Percentiles rank a stretch among this genome's conserved stretches.
These are phyloP conservation scores for Leiothrix lutea DNA, from an alignment of 2,113 vertebrate genomes.

Conservation along the genomic window DNA sequence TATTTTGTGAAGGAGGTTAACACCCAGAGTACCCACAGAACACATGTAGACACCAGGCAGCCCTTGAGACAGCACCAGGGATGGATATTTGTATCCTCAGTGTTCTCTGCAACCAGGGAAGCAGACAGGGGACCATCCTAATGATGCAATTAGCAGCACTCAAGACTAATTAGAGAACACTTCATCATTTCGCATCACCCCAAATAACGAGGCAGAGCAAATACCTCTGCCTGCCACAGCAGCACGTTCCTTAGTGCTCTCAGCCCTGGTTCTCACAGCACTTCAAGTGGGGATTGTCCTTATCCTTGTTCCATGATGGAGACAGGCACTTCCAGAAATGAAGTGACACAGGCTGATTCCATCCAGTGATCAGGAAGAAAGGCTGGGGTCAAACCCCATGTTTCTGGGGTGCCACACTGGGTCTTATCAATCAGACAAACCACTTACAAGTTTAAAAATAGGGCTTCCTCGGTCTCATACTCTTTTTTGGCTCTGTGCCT, in stretches of 20 bases:
- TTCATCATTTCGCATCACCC: neutral
- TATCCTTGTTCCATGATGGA: neutral
- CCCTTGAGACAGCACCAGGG: neutral
- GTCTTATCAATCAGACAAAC: neutral
- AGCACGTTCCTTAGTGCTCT: neutral
- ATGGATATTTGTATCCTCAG: neutral
- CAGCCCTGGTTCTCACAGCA: neutral
- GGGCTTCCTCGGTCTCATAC: fast-evolving
- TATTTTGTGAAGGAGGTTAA: neutral
- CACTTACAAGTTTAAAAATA: neutral
- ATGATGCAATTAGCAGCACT: neutral
- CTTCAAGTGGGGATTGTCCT: neutral
- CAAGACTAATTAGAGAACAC: neutral
- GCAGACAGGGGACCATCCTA: neutral
- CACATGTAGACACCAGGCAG: fast-evolving
- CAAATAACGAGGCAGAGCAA: neutral
- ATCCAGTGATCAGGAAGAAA: neutral
- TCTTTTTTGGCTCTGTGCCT: neutral
- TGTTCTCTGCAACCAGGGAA: neutral
- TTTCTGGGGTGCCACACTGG: neutral
- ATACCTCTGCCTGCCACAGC: neutral
- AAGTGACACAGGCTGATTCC: neutral
- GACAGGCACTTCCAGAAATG: neutral
- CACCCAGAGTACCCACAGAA: neutral
- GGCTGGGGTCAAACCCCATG: neutral